Conservation (phyloP, 2,797 vertebrate species). For the Macropus fuliginosus region DNA sequence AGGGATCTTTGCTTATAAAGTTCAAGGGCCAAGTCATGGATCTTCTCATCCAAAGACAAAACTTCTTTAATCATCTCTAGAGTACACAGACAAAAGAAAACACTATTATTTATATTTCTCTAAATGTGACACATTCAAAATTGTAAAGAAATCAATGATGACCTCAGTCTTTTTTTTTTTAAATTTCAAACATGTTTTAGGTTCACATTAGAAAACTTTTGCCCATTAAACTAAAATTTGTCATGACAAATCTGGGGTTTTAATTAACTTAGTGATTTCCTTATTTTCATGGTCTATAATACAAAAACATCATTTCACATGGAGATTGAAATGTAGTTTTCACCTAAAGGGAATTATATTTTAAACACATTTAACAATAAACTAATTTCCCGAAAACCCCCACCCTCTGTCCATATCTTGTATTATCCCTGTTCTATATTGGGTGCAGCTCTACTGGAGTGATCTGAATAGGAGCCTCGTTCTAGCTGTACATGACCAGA, state of each 20-base stretch:
- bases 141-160: neutral
- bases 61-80: constrained; percentile 94
- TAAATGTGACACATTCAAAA: neutral
- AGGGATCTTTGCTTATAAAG: constrained; percentile 93
- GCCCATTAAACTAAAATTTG: neutral
- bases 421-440: neutral
- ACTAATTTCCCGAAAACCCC: neutral
- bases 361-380: neutral
- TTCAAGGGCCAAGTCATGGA: constrained; percentile 92
- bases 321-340: neutral
- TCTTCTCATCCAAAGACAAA: constrained; percentile 91
- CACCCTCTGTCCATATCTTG: neutral
- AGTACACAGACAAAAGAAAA: constrained; percentile 33
- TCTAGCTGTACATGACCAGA: neutral
- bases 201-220: constrained; percentile 1
- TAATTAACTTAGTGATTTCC: neutral
- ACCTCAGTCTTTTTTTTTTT: neutral
- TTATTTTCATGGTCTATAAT: neutral
- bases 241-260: neutral
- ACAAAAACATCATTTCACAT: neutral
- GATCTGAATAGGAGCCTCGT: neutral
- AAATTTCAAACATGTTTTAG: constrained; percentile 4
- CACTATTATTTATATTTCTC: neutral
- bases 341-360: neutral
- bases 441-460: neutral